Evolutionary conservation across 2,113 vertebrate species (phyloP).

Genomic region (Tichodroma muraria): DNA sequence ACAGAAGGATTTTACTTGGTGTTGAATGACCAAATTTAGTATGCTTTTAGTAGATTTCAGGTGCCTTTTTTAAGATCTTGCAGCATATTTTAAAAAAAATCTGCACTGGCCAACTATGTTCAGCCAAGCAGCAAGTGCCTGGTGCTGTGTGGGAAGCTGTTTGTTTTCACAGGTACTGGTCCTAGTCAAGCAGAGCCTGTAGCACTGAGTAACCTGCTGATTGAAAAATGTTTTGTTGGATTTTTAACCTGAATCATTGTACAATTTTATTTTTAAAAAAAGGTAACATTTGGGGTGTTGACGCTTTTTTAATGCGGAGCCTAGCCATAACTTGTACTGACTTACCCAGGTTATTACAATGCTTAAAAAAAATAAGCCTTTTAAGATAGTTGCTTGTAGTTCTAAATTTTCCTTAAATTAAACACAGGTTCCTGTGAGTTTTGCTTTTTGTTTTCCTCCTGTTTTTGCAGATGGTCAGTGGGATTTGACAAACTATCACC

Average conservation of each 20-base stretch:
- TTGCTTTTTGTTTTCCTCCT: neutral
- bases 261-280: neutral
- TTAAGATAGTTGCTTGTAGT: neutral
- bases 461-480: constrained; percentile 89
- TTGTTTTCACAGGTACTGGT: neutral
- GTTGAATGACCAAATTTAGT: neutral
- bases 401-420: neutral
- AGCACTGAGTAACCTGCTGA: neutral
- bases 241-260: neutral
- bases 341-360: neutral
- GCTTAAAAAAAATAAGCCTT: neutral
- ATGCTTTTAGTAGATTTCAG: neutral
- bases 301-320: neutral
- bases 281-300: neutral
- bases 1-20: neutral
- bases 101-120: neutral
- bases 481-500: constrained; percentile 97
- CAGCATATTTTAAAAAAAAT: neutral
- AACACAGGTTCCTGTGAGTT: neutral
- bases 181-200: neutral
- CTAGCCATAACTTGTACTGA: neutral
- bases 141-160: neutral
- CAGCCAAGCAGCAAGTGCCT: neutral
- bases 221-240: neutral
- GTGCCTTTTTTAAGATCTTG: neutral